Evolutionary conservation across 2,888 invertebrate genomes (phyloP).

Genomic region (Sarcophaga caerulescens): DNA sequence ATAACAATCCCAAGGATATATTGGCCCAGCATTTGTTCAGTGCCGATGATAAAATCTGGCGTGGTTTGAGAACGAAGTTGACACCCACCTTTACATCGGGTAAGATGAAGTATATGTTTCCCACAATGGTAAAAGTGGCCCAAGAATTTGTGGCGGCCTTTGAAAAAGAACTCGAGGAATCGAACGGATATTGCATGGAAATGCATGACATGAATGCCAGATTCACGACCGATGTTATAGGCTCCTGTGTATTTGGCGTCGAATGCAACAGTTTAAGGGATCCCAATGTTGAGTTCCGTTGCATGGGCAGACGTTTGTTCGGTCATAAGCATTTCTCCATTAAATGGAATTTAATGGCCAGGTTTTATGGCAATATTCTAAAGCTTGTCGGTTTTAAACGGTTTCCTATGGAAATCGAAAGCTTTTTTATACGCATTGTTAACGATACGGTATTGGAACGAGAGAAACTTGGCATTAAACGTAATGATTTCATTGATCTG

Average conservation of each 20-base stretch:
- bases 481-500: constrained; percentile 75
- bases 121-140: constrained; percentile 76
- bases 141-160: constrained; percentile 69
- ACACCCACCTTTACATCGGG: constrained; percentile 82
- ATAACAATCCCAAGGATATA: constrained; percentile 73
- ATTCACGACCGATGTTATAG: constrained; percentile 82
- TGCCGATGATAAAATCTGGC: constrained; percentile 81
- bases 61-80: constrained; percentile 79
- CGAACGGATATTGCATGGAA: constrained; percentile 73
- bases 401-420: not conserved
- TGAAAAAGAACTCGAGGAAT: constrained; percentile 35
- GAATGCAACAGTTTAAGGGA: constrained; percentile 80
- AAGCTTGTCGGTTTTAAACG: constrained; percentile 46
- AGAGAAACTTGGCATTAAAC: constrained; percentile 71
- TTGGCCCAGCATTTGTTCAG: constrained; percentile 76
- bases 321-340: constrained; percentile 66
- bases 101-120: constrained; percentile 82
- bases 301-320: constrained; percentile 70
- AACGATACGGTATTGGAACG: constrained; percentile 72
- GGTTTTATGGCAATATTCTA: constrained; percentile 56
- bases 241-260: constrained; percentile 81
- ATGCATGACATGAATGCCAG: constrained; percentile 80
- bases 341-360: constrained; percentile 71
- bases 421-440: constrained; percentile 72
- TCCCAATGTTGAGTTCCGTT: constrained; percentile 78